phyloP scores from a whole-genome alignment of 2,797 vertebrate species.

The Crotalus adamanteus region DNA sequence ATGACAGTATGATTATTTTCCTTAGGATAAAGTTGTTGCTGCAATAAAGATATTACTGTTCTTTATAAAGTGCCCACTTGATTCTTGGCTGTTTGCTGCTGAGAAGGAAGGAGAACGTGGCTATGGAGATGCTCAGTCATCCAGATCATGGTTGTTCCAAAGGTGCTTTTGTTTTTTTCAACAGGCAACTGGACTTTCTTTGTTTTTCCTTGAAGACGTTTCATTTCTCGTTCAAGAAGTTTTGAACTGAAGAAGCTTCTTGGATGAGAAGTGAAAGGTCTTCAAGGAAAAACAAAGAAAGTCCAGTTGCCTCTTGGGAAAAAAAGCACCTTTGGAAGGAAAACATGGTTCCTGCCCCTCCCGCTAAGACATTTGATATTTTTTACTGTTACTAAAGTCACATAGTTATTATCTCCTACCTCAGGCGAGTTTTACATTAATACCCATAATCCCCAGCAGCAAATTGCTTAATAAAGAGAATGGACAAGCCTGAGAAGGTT shows the following conservation, averaged over 20 bases:
- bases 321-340: neutral
- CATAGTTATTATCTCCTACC: neutral
- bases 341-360: neutral
- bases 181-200: neutral
- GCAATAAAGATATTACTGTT: neutral
- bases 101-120: neutral
- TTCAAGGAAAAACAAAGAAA: neutral
- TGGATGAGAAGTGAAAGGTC: neutral
- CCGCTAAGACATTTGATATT: neutral
- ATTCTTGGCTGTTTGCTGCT: neutral
- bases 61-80: neutral
- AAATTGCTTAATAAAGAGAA: neutral
- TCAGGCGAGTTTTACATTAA: neutral
- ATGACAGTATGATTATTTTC: neutral
- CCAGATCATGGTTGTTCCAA: neutral
- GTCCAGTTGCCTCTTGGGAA: neutral
- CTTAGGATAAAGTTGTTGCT: neutral
- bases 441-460: neutral
- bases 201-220: neutral
- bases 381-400: neutral
- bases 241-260: neutral
- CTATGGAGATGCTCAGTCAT: neutral
- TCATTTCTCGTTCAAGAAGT: neutral
- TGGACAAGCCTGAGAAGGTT: neutral
- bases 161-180: neutral